These are phyloP conservation scores for Hydrozoanthus gracilis DNA, from an alignment of 92 coral and sea anemone genomes.

Conservation along the genomic window DNA sequence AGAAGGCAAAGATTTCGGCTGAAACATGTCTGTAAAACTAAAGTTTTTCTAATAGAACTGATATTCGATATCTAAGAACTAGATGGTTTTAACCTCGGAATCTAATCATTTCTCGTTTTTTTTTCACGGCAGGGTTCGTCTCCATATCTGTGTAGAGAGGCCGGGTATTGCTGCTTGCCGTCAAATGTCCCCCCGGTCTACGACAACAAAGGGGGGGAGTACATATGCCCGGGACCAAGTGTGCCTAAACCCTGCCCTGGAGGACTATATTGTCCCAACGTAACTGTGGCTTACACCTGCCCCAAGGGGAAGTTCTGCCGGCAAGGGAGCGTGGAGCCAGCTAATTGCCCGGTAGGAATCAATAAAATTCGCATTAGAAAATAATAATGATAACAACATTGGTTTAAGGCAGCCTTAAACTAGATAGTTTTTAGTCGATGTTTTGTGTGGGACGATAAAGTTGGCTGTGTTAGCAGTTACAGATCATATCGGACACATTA, in stretches of 20 bases:
- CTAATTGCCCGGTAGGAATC: slow-evolving; percentile 74
- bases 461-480: too few species aligned
- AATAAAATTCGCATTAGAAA: too few species aligned
- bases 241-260: slow-evolving; percentile 70
- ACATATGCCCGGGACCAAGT: slow-evolving; percentile 74
- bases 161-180: slow-evolving; percentile 77
- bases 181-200: slow-evolving; percentile 72
- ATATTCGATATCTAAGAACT: not conserved
- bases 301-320: slow-evolving; percentile 81
- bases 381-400: too few species aligned
- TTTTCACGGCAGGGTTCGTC: slow-evolving; percentile 19
- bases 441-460: too few species aligned
- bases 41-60: too few species aligned
- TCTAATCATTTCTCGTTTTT: not conserved
- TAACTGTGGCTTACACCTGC: slow-evolving; percentile 65
- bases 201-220: slow-evolving; percentile 5
- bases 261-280: slow-evolving; percentile 77
- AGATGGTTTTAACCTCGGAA: too few species aligned
- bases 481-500: too few species aligned
- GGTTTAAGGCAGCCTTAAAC: not conserved
- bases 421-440: too few species aligned
- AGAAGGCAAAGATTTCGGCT: too few species aligned
- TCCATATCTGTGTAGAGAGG: slow-evolving; percentile 54
- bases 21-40: too few species aligned
- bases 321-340: slow-evolving; percentile 70